Evolutionary conservation across 2,113 vertebrate species (phyloP).

Genomic region (Triplophysa tibetana): DNA sequence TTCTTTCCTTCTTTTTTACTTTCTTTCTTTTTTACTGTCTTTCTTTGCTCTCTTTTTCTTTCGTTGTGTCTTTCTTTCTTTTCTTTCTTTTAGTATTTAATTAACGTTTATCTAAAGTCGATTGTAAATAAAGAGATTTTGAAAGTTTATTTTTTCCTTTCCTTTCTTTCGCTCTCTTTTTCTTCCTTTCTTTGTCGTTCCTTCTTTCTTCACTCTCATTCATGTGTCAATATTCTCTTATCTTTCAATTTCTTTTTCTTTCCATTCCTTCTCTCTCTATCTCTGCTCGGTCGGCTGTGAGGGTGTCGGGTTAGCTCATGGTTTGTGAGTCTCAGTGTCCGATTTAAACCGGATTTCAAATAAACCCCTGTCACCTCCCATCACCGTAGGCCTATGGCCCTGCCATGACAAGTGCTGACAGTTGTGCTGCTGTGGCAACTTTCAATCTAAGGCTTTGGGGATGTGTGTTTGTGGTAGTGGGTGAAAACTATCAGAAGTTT

Average conservation of each 20-base stretch:
- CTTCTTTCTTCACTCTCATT: neutral
- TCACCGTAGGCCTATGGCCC: constrained; percentile 61
- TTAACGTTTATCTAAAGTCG: no score
- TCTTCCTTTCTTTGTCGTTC: constrained; percentile 3
- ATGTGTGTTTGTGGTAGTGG: constrained; percentile 39
- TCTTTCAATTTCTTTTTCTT: neutral
- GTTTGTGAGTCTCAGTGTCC: constrained; percentile 61
- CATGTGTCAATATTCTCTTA: constrained; percentile 13
- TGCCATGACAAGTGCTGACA: constrained; percentile 71
- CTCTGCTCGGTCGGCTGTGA: constrained; percentile 1
- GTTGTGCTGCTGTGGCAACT: constrained; percentile 75
- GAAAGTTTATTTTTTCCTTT: no score
- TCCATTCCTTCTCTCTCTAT: neutral
- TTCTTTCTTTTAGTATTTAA: no score
- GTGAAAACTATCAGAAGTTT: constrained; percentile 60
- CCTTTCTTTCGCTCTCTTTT: neutral
- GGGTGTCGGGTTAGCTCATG: constrained; percentile 38
- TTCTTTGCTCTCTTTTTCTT: no score
- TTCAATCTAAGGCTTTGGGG: constrained; percentile 67
- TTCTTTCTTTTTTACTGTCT: neutral
- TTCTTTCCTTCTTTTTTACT: no score
- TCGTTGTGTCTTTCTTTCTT: neutral
- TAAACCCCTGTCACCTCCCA: constrained; percentile 73
- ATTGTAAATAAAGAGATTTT: no score
- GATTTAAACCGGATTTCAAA: constrained; percentile 70